A percentile compares a stretch with the other conserved stretches of the same genome.
Evolutionary conservation across 1,140 invertebrate species (phyloP).

Genomic region (Apis cerana): DNA sequence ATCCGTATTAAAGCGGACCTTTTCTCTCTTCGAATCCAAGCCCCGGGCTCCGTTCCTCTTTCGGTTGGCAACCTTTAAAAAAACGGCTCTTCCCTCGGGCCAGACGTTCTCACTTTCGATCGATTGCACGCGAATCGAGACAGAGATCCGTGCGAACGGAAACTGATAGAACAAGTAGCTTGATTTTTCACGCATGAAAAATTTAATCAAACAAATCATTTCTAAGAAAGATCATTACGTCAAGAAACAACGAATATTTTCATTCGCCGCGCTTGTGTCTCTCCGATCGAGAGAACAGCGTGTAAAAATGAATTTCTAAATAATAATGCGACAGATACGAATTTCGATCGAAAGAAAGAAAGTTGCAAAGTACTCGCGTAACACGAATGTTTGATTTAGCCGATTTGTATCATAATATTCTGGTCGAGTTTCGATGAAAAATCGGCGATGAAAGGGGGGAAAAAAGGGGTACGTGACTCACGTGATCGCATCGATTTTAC

Average conservation of each 20-base stretch:
- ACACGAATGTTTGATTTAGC: no score
- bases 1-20: slow-evolving; percentile 67
- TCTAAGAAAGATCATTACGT: no score
- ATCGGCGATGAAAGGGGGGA: background rate
- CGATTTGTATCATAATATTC: background rate
- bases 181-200: background rate
- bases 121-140: slow-evolving; percentile 8
- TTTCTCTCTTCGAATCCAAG: slow-evolving; percentile 50
- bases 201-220: no score
- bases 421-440: background rate
- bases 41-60: background rate
- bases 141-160: background rate
- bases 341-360: no score
- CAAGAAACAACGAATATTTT: no score
- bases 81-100: background rate
- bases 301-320: no score
- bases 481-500: slow-evolving; percentile 8
- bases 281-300: no score
- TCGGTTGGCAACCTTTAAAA: slow-evolving; percentile 25
- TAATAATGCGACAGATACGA: no score
- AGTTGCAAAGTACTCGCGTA: no score
- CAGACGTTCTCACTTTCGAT: slow-evolving; percentile 20
- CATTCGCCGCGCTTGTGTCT: no score
- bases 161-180: background rate
- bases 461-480: background rate